Evolutionary conservation across 2,888 invertebrate species (phyloP).

Genomic region (Sabellastarte sp.): DNA sequence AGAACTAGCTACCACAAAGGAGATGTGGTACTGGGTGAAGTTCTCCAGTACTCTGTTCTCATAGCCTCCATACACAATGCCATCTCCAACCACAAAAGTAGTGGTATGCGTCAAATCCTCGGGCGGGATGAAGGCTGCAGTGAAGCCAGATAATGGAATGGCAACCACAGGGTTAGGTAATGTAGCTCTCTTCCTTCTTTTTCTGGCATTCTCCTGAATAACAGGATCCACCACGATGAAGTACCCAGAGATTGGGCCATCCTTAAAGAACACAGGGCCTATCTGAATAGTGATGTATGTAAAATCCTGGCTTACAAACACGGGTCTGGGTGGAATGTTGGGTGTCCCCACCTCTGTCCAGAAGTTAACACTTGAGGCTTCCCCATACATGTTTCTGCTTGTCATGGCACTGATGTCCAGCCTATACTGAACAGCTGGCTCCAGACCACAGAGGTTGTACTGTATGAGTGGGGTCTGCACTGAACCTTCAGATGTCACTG

Average conservation of each 20-base stretch:
- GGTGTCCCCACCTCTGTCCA: constrained; percentile 75
- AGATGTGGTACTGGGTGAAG: constrained; percentile 67
- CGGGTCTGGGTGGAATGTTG: constrained; percentile 69
- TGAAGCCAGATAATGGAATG: constrained; percentile 68
- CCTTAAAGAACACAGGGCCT: constrained; percentile 69
- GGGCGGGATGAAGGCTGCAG: constrained; percentile 69
- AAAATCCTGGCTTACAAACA: constrained; percentile 67
- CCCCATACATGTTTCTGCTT: too few species aligned
- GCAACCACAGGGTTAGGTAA: constrained; percentile 60
- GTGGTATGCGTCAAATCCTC: constrained; percentile 56
- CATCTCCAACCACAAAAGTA: constrained; percentile 77
- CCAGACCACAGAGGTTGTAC: constrained; percentile 65
- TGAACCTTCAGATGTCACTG: too few species aligned
- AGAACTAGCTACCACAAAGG: constrained; percentile 72
- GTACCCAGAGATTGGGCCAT: constrained; percentile 75
- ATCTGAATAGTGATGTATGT: constrained; percentile 70
- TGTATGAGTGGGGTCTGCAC: too few species aligned
- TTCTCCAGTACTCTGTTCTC: constrained; percentile 74
- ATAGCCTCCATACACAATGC: constrained; percentile 71
- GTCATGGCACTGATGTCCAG: too few species aligned
- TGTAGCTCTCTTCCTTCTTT: constrained; percentile 12
- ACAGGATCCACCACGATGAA: neutral
- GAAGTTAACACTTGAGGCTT: too few species aligned
- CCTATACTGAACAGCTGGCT: constrained; percentile 76
- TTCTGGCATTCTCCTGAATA: neutral